Conservation (phyloP, 2,888 invertebrate species). For the Acrocyrtus sp. region DNA sequence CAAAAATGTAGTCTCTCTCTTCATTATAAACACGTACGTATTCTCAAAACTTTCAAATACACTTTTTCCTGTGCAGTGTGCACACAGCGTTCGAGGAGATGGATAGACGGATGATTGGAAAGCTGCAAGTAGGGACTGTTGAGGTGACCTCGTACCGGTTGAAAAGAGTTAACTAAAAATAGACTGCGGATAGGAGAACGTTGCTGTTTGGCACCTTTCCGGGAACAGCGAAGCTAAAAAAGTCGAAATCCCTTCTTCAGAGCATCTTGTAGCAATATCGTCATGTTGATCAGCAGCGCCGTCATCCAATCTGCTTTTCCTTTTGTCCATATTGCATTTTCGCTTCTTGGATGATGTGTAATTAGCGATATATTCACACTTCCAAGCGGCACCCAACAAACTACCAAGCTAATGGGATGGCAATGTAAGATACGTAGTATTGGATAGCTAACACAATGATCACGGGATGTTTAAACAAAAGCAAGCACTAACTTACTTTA, state of each 20-base stretch:
- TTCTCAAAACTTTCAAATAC: neutral
- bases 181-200: conserved; percentile 17
- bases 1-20: no score
- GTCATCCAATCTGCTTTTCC: no score
- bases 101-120: neutral
- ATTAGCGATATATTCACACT: neutral
- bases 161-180: conserved; percentile 29
- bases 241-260: no score
- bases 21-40: no score
- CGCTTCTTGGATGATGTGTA: neutral
- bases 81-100: neutral
- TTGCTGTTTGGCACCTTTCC: conserved; percentile 30
- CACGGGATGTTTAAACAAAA: no score
- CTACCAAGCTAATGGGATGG: neutral
- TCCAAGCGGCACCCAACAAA: neutral
- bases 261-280: no score
- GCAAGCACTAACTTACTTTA: no score
- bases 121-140: conserved; percentile 15
- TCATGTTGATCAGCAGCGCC: no score
- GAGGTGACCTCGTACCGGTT: conserved; percentile 50
- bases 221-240: conserved; percentile 6
- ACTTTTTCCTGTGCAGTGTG: neutral
- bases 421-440: neutral
- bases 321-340: no score
- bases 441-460: no score